phyloP scores from a whole-genome alignment of 2,113 vertebrate genomes.

The Dicerorhinus sumatrensis region DNA sequence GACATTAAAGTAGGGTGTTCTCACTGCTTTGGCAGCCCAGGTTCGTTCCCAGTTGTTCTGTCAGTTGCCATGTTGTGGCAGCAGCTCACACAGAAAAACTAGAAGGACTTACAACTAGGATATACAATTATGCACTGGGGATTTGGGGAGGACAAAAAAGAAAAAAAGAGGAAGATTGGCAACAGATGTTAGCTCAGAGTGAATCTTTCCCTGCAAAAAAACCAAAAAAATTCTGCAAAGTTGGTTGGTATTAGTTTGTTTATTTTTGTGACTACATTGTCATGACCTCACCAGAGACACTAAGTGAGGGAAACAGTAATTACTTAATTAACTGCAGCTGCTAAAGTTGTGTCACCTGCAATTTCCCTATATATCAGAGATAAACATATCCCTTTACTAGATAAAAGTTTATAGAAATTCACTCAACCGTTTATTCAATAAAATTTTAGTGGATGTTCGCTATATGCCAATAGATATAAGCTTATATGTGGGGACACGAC shows the following conservation, averaged over 20 bases:
- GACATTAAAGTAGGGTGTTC: too few relatives aligned
- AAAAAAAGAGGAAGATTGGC: too few relatives aligned
- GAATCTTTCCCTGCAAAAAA: too few relatives aligned
- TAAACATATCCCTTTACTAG: neutral
- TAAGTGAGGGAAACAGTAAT: slow-evolving; percentile 45
- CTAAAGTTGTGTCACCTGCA: slow-evolving; percentile 47
- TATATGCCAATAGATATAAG: neutral
- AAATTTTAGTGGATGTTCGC: neutral
- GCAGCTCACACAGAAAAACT: too few relatives aligned
- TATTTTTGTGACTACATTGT: slow-evolving; percentile 41
- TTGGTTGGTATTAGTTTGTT: slow-evolving; percentile 22
- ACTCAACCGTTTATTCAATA: slow-evolving; percentile 25
- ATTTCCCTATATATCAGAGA: neutral
- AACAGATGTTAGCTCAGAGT: too few relatives aligned
- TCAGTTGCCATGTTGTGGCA: too few relatives aligned
- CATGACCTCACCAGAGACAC: slow-evolving; percentile 26
- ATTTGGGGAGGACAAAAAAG: too few relatives aligned
- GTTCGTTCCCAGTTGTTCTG: too few relatives aligned
- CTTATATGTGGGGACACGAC: neutral
- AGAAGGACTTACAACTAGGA: too few relatives aligned
- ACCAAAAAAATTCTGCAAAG: neutral
- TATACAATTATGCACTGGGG: too few relatives aligned
- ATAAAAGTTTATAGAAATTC: slow-evolving; percentile 13
- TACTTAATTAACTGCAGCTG: slow-evolving; percentile 69
- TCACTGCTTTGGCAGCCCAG: too few relatives aligned